Base-by-base conservation (phyloP, 1,140 invertebrate species). In the Anadara kagoshimensis region DNA sequence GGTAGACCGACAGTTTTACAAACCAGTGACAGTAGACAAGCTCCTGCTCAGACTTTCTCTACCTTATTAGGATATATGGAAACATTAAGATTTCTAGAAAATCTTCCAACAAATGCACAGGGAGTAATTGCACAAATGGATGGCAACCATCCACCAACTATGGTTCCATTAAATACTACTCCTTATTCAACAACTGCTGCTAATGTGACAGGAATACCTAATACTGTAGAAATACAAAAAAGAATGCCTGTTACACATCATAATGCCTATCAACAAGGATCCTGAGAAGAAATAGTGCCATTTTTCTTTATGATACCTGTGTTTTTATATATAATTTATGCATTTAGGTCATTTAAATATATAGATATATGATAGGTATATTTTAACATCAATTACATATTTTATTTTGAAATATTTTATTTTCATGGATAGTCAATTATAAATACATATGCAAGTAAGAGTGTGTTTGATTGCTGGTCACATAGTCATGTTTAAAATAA, bases 51-150 rank as follows among this genome's bases (percentile, higher is more conserved):
- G 45, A 75, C 78, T 49, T 81, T 77, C 53, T 79, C 79, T 12
- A 79, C 77, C 43, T 57, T 81, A n/a, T 59, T 81, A 22, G 76
- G 79, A 20, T 81, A 81, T 44, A 78, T 78, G 74, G 79, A 81
- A 29, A 81, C 79, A 8, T 29, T 81, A 53, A 44, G 79, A 29
- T 81, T 81, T 53, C 24, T 81, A 16, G 79, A 81, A 56, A 78
- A 78, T 53, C 75, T 81, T 16, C 79, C 79, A 5, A 81, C 79
- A 10, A 81, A 76, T 53, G 68, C 76, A 8, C 75, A 71, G 14
- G 68, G 67, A 24, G 73, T 75, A 1, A 69, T 75, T 36, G 62
- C 69, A 49, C 70, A 73, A 29, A 67, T 73, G 54, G 73, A 75
- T 12, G 62, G 67, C 0, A 58, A 62, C 18, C 69, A 64, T n/a